These are phyloP conservation scores for Zaprionus inermis DNA, from an alignment of 1,140 invertebrate species.

Conservation along the genomic window DNA sequence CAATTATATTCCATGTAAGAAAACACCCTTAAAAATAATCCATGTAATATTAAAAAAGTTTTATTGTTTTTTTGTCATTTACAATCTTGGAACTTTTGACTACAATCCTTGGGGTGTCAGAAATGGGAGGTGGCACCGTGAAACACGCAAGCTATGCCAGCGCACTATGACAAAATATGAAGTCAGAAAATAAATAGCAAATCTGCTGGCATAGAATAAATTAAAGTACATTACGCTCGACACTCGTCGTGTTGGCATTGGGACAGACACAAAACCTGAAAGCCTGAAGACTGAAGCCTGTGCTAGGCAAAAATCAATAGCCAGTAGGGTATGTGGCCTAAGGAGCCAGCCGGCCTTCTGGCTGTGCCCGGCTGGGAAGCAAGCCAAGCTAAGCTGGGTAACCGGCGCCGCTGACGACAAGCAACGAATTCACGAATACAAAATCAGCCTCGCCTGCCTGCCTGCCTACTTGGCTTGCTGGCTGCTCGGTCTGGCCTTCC, in stretches of 20 bases:
- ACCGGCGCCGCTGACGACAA: slow-evolving; percentile 40
- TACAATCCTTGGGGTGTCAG: slow-evolving; percentile 56
- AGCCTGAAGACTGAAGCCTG: slow-evolving; percentile 16
- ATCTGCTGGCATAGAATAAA: slow-evolving; percentile 67
- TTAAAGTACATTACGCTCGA: slow-evolving; percentile 69
- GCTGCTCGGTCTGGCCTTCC: slow-evolving; percentile 40
- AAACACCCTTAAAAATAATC: neutral
- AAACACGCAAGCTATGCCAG: slow-evolving; percentile 55
- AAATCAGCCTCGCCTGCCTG: slow-evolving; percentile 15
- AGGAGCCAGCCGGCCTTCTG: slow-evolving; percentile 36
- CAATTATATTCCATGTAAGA: neutral
- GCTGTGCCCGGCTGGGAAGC: slow-evolving; percentile 52
- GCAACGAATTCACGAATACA: slow-evolving; percentile 37
- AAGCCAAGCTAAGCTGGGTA: slow-evolving; percentile 23
- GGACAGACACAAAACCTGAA: slow-evolving; percentile 34
- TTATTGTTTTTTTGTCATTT: slow-evolving; percentile 22
- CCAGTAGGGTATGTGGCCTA: slow-evolving; percentile 68
- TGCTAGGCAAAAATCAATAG: slow-evolving; percentile 65
- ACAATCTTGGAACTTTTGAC: slow-evolving; percentile 25
- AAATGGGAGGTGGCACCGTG: slow-evolving; percentile 17
- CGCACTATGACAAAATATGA: slow-evolving; percentile 34
- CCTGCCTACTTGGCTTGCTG: slow-evolving; percentile 1
- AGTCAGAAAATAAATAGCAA: slow-evolving; percentile 53
- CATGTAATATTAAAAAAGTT: neutral
- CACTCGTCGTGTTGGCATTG: slow-evolving; percentile 56